phyloP scores from a whole-genome alignment of 2,113 vertebrate species.

The Ellobius talpinus region DNA sequence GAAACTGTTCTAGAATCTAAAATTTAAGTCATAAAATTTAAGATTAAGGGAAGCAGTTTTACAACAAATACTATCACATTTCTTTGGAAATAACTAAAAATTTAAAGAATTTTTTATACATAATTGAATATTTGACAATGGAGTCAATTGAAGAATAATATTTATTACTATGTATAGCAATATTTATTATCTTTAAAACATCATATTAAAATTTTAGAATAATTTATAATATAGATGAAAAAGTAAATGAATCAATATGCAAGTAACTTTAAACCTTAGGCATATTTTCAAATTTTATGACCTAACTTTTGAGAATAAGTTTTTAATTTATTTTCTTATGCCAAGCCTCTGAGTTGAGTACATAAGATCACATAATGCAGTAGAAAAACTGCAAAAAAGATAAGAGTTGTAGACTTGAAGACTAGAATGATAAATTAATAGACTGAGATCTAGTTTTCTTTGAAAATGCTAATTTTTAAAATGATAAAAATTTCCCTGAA shows the following conservation, averaged over 20 bases:
- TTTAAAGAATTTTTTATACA: background rate
- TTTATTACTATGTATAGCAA: constrained; percentile 54
- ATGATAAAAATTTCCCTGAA: constrained; percentile 60
- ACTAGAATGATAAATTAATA: background rate
- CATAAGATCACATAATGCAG: constrained; percentile 56
- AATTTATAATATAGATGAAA: constrained; percentile 56
- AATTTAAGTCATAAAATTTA: background rate
- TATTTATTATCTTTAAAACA: background rate
- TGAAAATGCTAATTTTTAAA: constrained; percentile 47
- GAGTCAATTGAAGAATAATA: background rate
- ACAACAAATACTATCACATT: background rate
- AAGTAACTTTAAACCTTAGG: constrained; percentile 45
- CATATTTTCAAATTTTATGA: constrained; percentile 47
- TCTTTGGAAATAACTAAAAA: background rate
- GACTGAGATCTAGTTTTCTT: background rate
- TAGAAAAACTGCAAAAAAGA: constrained; percentile 64
- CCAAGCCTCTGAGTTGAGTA: background rate
- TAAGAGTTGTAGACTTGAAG: background rate
- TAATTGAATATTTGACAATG: background rate
- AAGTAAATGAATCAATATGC: background rate
- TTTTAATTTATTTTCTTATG: constrained; percentile 10
- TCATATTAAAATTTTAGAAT: constrained; percentile 53
- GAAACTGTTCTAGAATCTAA: background rate
- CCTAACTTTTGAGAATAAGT: constrained; percentile 51
- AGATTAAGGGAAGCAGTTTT: background rate